A percentile compares a stretch with the other conserved stretches of the same genome.
phyloP scores from a whole-genome alignment of 2,797 vertebrate genomes.

The Parotocinclus haroldoi region DNA sequence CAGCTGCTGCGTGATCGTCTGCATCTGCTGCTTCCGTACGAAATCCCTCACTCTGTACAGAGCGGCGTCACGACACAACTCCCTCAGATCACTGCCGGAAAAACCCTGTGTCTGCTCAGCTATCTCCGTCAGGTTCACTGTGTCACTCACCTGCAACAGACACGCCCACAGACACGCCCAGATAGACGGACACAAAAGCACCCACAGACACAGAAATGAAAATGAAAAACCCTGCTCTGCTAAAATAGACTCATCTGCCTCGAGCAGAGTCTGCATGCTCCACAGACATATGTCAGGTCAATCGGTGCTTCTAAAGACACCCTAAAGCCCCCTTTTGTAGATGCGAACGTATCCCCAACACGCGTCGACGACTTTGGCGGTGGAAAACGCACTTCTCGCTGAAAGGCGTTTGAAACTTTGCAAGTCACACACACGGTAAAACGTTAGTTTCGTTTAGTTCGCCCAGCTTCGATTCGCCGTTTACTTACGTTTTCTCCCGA shows the following conservation, averaged over 20 bases:
- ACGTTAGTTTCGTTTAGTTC: no score
- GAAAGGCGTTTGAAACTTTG: no score
- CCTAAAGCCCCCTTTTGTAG: no score
- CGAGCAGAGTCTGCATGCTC: no score
- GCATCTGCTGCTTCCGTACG: constrained; percentile 78
- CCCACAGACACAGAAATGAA: not conserved
- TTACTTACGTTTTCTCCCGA: constrained; percentile 72
- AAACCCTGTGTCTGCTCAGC: constrained; percentile 70
- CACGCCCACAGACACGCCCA: constrained; percentile 19
- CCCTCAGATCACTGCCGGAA: constrained; percentile 76
- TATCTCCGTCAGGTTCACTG: constrained; percentile 74
- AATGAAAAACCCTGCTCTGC: not conserved
- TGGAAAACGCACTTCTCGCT: no score
- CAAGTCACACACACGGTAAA: no score
- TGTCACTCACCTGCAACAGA: constrained; percentile 68
- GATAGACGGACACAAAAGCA: not conserved
- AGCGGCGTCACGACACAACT: constrained; percentile 76
- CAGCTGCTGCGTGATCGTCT: constrained; percentile 71
- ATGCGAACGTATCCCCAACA: no score
- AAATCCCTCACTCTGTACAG: constrained; percentile 77
- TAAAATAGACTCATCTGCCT: no score
- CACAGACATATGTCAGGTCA: no score
- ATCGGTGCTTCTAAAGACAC: no score
- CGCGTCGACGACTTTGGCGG: no score
- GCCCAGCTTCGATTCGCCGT: no score